Evolutionary conservation across 1,140 invertebrate species (phyloP), one percentile per base, ranked within the genome.

Genomic region (Mycetomoellerius zeteki): DNA sequence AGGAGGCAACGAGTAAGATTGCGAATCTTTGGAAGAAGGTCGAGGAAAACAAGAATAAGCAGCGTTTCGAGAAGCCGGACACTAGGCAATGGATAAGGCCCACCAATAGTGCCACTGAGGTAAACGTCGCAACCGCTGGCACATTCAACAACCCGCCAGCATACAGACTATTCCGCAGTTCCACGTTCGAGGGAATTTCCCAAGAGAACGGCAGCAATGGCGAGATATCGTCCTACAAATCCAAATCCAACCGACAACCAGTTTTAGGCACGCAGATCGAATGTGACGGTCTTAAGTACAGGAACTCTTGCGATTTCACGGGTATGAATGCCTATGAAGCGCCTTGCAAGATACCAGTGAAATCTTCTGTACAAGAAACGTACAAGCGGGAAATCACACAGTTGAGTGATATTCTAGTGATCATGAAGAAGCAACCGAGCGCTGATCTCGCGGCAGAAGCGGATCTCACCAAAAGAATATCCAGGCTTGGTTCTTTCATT

Each of bases 1-100:
- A 97, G 91, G 97, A 98, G 86, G 97, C 98, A 1, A 97, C 97
- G 2, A 98, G 98, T 93, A 98, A 98, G 93, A 98, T 99, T 58
- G 98, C 98, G 1, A 98, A 96, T 92, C 95, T 99, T 16, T 99
- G 98, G 98, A 99, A 98, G 90, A 97, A 97, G 91, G 97, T 97
- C 2, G 98, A 98, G 91, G 97, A 98, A 52, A 97, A 95, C n/a
- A 97, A 97, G 64, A 97, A 96, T 75, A 96, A 96, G 85, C 96
- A 96, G 52, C 94, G 93, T 2, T 89, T 94, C 16, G 94, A 95
- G 54, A 96, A 96, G 71, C 96, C 96, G 60, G 97, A 98, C 85
- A 96, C 96, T 14, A 96, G 96, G 86, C 96, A 97, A 2, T 97
- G 96, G 96, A 96, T 97, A 64, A 95, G 94, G n/a, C 90, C 92